These are phyloP conservation scores for Sepioteuthis lessoniana DNA, from an alignment of 2,888 invertebrate species.

Conservation along the genomic window DNA sequence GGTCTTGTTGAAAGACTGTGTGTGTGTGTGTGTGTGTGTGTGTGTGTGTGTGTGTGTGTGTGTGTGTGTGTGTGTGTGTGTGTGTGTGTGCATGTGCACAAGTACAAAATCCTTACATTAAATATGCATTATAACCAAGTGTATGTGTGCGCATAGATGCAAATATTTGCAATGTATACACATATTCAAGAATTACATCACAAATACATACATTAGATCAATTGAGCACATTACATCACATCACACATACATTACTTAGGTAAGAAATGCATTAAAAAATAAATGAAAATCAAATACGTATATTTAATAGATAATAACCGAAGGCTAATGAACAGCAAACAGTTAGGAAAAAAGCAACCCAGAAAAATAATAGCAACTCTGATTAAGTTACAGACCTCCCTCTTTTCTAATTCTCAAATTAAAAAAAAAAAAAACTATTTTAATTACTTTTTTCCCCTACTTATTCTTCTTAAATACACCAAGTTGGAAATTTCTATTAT, in stretches of 20 bases:
- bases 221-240: not conserved
- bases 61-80: too few relatives aligned
- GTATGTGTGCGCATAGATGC: not conserved
- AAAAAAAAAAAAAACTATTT: not conserved
- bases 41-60: too few relatives aligned
- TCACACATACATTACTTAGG: not conserved
- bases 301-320: not conserved
- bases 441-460: not conserved
- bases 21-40: too few relatives aligned
- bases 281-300: not conserved
- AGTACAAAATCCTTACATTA: not conserved
- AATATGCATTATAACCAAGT: not conserved
- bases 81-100: not conserved
- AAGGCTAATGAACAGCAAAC: too few relatives aligned
- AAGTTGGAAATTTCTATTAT: not conserved
- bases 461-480: not conserved
- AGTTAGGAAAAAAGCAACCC: not conserved
- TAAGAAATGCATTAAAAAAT: constrained; percentile 8
- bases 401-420: not conserved
- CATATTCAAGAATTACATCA: constrained; percentile 39
- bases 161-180: not conserved
- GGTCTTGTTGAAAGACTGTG: too few relatives aligned
- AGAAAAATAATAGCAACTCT: not conserved
- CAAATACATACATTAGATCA: not conserved
- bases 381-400: not conserved